Base-by-base conservation (phyloP, 2,888 invertebrate genomes). In the Pheosia gnoma region DNA sequence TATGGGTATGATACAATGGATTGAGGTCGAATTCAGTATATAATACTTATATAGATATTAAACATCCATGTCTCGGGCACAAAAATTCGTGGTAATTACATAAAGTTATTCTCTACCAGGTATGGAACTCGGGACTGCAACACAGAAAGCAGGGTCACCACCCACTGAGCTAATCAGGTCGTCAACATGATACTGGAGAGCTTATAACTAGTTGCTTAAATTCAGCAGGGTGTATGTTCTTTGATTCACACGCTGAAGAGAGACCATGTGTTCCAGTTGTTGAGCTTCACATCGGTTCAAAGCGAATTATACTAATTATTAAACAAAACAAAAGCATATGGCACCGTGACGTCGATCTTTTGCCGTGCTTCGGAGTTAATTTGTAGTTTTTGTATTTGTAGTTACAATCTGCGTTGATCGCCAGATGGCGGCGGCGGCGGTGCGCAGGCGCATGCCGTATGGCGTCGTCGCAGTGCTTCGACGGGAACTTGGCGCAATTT, bases 321-420 rank as follows among this genome's bases (percentile, higher is more conserved):
- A 65, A 68, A 79, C 25, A 25, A 83, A 87, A 84, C 81, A 81
- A 82, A 84, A 82, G 82, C 90, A 90, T 90, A 89, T 89, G 90
- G 85, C 85, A 89, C 90, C 88, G 82, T 90, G 89, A 86, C 87
- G 77, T 65, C 56, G 59, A 72, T 70, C 57, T 79, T 70, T 72
- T 76, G 67, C 62, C 43, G 59, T 62, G 60, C 55, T 64, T 60
- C 54, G 64, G 68, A 80, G 80, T 80, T 84, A 87, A 87, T 86
- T 87, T 85, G 68, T 75, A 80, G 79, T 80, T 80, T 80, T 79
- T 75, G 81, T 85, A 2, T 25, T 25, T 25, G 25, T 25, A 25
- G 25, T 25, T 25, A 78, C 77, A 85, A 83, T 84, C 83, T 80
- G 75, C 66, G 72, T 68, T 70, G 71, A 69, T 74, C 71, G 79